Evolutionary conservation across 2,888 invertebrate genomes (phyloP), one percentile per base, ranked within the genome.

Genomic region (Epinotia brunnichana): DNA sequence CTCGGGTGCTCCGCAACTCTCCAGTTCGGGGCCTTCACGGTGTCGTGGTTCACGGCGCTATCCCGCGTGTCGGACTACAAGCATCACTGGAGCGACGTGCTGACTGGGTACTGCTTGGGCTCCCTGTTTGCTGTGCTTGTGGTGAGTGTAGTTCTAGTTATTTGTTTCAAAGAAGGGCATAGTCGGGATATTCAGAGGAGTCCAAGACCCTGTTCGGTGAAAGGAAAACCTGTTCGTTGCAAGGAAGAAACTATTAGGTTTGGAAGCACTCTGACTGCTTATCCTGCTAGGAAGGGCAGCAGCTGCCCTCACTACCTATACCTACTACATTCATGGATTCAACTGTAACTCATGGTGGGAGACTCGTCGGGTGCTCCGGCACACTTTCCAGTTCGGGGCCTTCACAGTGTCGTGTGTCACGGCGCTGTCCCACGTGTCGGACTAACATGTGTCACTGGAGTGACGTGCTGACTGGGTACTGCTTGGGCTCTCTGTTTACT

Each of bases 401-500:
- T 91, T 99, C 68, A 94, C 96, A 90, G 92, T 97, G 86, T 97
- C 98, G 75, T 96, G 97, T n/a, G n/a, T 95, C 89, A 97, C 97
- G 9, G 97, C 97, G 0, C 94, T 99, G 84, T 97, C 98, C 7
- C 94, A 99, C 60, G 95, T 99, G 35, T 97, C 98, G 0, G 97
- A 99, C 94, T 98, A 98, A n/a, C 94, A 99, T 98, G 86, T 99
- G 99, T 87, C 99, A 99, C 85, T 99, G 98, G 98, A 98, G 97
- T 82, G 99, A 99, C 89, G 99, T 99, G 5, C 92, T 99, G 48
- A 96, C 95, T 70, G n/a, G n/a, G n/a, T n/a, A n/a, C n/a, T n/a
- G n/a, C n/a, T n/a, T n/a, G n/a, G n/a, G n/a, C n/a, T n/a, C n/a
- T n/a, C n/a, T n/a, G n/a, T n/a, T n/a, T n/a, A n/a, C n/a, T n/a